Evolutionary conservation across 2,113 vertebrate species (phyloP).

Genomic region (Chloroceryle aenea): DNA sequence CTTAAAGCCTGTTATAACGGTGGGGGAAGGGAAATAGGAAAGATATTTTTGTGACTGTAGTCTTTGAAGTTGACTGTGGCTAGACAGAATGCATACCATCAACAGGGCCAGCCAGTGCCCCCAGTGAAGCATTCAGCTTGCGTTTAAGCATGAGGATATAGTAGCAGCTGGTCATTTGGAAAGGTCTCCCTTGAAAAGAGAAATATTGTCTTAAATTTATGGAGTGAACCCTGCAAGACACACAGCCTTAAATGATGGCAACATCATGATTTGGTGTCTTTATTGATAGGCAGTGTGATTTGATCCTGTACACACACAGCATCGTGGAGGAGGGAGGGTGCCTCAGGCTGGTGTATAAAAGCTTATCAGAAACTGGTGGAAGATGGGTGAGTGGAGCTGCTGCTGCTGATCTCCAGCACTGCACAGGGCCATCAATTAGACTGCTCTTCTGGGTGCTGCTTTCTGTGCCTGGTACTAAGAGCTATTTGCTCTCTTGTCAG

Average conservation of each 20-base stretch:
- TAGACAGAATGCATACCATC: background rate
- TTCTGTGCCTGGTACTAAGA: background rate
- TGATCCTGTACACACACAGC: background rate
- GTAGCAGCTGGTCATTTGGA: background rate
- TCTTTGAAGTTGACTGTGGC: background rate
- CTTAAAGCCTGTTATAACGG: background rate
- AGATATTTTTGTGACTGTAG: background rate
- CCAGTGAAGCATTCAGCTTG: background rate
- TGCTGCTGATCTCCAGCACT: background rate
- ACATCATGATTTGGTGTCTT: background rate
- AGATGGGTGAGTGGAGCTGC: background rate
- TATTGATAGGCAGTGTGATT: background rate
- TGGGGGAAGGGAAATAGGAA: background rate
- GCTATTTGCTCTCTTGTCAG: background rate
- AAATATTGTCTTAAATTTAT: background rate
- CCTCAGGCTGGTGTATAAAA: background rate
- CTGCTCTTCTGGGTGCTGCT: background rate
- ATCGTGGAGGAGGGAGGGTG: background rate
- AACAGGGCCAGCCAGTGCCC: background rate
- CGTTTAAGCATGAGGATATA: background rate
- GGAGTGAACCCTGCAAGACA: background rate
- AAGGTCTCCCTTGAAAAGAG: background rate
- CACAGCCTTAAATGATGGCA: background rate
- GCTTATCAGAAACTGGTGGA: background rate
- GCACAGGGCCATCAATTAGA: background rate